phyloP scores from a whole-genome alignment of 2,113 vertebrate genomes.

The Malaclemys terrapin region DNA sequence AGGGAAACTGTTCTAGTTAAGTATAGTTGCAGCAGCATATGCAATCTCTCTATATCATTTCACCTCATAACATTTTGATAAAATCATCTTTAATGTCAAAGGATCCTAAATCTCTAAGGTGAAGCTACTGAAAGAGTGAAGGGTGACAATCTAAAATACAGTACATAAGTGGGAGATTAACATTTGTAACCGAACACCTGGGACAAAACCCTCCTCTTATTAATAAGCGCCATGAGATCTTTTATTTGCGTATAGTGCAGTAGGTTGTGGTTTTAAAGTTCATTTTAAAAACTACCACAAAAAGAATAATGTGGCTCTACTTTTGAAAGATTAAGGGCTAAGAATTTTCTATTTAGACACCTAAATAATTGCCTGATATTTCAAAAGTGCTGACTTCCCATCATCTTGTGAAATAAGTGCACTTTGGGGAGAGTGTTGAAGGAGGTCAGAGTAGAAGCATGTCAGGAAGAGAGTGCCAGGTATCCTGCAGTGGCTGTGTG shows the following conservation, averaged over 20 bases:
- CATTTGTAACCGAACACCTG: neutral
- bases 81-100: neutral
- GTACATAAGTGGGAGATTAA: neutral
- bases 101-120: neutral
- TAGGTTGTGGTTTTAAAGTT: neutral
- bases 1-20: neutral
- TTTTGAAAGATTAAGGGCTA: neutral
- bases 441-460: neutral
- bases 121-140: neutral
- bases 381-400: neutral
- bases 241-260: neutral
- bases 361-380: neutral
- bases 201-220: neutral
- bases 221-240: neutral
- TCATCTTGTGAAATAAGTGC: neutral
- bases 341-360: neutral
- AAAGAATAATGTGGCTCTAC: neutral
- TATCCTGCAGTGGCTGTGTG: neutral
- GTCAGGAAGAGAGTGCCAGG: neutral
- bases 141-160: neutral
- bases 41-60: neutral
- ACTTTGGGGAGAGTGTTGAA: neutral
- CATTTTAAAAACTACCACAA: neutral
- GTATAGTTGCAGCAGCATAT: neutral
- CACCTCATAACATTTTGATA: neutral